phyloP scores from a whole-genome alignment of 1,140 invertebrate species.

The Cyclina sinensis region DNA sequence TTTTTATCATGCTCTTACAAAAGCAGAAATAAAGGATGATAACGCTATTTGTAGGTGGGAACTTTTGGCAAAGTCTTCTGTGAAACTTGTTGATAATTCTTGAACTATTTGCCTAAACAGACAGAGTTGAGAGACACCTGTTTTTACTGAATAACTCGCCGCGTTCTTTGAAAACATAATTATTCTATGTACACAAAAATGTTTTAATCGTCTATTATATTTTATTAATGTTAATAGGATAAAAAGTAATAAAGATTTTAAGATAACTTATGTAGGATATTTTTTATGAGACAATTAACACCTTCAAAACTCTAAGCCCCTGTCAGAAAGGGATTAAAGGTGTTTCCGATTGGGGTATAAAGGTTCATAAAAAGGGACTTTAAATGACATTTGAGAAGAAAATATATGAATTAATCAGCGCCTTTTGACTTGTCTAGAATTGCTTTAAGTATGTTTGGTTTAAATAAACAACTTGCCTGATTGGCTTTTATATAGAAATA shows the following conservation, averaged over 20 bases:
- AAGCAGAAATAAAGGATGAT: not conserved
- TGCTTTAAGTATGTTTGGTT: too few species aligned
- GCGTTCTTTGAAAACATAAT: not conserved
- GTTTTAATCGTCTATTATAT: not conserved
- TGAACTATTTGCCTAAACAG: not conserved
- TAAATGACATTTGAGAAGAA: too few species aligned
- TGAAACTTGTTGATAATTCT: not conserved
- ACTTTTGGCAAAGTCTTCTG: not conserved
- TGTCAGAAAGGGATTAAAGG: not conserved
- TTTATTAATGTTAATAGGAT: not conserved
- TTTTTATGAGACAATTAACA: not conserved
- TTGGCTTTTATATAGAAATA: too few species aligned
- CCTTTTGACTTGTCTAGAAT: too few species aligned
- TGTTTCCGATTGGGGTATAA: too few species aligned
- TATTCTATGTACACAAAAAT: not conserved
- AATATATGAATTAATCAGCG: too few species aligned
- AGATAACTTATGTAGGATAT: not conserved
- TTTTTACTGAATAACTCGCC: not conserved
- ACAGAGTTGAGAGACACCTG: not conserved
- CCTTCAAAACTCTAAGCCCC: not conserved
- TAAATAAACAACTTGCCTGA: too few species aligned
- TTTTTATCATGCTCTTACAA: not conserved
- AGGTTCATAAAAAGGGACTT: too few species aligned
- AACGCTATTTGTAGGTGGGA: not conserved
- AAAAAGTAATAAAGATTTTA: not conserved